Evolutionary conservation across 2,113 vertebrate species (phyloP).

Genomic region (Arenaria interpres): DNA sequence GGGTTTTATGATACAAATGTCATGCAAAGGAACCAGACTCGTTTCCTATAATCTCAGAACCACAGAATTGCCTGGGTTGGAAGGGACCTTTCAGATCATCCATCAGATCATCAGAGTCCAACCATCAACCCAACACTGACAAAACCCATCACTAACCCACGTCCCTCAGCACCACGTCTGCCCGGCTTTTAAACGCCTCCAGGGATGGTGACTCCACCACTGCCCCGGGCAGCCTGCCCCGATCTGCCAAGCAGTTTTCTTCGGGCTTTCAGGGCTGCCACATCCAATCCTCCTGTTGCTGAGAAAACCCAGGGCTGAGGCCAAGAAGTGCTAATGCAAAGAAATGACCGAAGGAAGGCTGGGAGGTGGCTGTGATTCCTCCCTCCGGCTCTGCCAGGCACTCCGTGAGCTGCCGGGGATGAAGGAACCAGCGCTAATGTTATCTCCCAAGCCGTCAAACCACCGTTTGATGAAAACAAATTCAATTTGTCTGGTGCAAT

Average conservation of each 20-base stretch:
- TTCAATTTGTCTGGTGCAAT: slow-evolving; percentile 54
- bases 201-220: too few species aligned
- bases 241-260: not conserved
- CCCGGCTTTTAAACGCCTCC: too few species aligned
- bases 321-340: slow-evolving; percentile 6
- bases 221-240: too few species aligned
- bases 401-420: not conserved
- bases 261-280: not conserved
- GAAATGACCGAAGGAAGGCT: not conserved
- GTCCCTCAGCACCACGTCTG: too few species aligned
- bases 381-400: not conserved
- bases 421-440: slow-evolving; percentile 5
- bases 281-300: not conserved
- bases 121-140: too few species aligned
- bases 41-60: not conserved
- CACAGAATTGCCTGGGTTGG: too few species aligned
- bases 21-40: not conserved
- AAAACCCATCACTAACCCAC: too few species aligned
- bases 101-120: too few species aligned
- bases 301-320: not conserved
- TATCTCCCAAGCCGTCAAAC: slow-evolving; percentile 49
- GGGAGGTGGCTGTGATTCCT: not conserved
- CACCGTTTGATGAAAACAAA: slow-evolving; percentile 52
- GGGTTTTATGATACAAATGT: not conserved
- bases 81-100: too few species aligned